phyloP scores from a whole-genome alignment of 2,113 vertebrate genomes.

The Platanista minor region DNA sequence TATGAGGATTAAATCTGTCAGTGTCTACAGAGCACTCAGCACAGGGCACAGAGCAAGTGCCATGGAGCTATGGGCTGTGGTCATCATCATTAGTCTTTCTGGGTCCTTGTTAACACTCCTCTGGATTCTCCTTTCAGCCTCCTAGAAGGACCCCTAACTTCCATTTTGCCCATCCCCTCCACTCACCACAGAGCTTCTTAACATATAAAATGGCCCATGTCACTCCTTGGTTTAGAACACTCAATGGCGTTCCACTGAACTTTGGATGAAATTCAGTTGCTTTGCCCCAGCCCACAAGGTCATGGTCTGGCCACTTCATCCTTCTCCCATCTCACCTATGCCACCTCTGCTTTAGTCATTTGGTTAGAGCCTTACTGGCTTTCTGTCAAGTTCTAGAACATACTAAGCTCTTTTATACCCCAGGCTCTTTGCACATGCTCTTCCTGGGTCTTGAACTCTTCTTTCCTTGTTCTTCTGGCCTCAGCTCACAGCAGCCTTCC shows the following conservation, averaged over 20 bases:
- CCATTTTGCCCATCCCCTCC: not conserved
- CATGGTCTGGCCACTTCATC: not conserved
- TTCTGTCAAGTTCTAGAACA: not conserved
- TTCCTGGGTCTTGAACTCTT: not conserved
- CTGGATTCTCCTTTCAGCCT: not conserved
- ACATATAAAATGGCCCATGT: not conserved
- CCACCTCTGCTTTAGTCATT: not conserved
- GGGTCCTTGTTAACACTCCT: not conserved
- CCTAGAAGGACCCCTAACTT: not conserved
- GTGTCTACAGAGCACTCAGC: not conserved
- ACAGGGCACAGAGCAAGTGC: not conserved
- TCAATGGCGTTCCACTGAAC: not conserved
- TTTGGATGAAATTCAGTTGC: not conserved
- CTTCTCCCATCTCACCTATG: not conserved
- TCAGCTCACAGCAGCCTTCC: not conserved
- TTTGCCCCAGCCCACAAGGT: not conserved
- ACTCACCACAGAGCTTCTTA: not conserved
- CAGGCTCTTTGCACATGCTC: not conserved
- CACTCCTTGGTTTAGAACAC: not conserved
- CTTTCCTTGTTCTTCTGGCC: not conserved
- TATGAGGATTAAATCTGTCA: not conserved
- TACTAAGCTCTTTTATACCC: not conserved
- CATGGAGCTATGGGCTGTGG: no score
- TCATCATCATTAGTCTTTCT: not conserved
- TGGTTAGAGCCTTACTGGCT: not conserved